These are phyloP conservation scores for Scaptomyza montana DNA, from an alignment of 1,140 invertebrate genomes.

Conservation along the genomic window DNA sequence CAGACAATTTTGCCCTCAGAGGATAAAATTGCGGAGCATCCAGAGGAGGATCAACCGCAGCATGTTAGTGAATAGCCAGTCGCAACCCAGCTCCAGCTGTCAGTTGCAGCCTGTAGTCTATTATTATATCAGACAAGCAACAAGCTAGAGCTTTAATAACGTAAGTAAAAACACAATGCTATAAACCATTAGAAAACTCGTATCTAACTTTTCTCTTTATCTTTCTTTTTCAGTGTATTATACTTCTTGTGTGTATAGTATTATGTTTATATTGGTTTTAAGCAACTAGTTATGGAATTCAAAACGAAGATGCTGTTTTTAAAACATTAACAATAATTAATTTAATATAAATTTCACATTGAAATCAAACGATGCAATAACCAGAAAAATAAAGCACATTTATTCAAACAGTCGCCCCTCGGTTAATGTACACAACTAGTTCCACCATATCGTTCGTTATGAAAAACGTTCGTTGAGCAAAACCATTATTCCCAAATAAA, in stretches of 20 bases:
- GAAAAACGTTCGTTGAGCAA: no score
- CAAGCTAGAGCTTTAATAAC: not conserved
- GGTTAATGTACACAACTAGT: no score
- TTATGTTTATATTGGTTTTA: not conserved
- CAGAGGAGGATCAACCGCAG: conserved; percentile 75
- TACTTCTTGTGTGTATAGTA: not conserved
- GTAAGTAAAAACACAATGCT: not conserved
- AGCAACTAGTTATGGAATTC: not conserved
- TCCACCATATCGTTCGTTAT: no score
- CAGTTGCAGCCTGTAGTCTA: conserved; percentile 20
- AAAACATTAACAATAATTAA: not conserved
- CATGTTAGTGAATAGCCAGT: conserved; percentile 65
- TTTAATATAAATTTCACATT: not conserved
- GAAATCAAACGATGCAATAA: not conserved
- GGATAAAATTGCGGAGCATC: conserved; percentile 63
- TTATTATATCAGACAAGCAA: not conserved
- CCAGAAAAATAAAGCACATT: not conserved
- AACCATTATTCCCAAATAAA: no score
- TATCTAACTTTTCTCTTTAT: not conserved
- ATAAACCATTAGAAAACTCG: not conserved
- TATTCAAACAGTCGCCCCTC: no score
- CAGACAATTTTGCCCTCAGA: conserved; percentile 35
- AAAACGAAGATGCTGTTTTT: not conserved
- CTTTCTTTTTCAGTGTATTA: not conserved
- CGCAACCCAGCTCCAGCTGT: conserved; percentile 30